These are phyloP conservation scores for Xylophagus ater DNA, from an alignment of 2,888 invertebrate genomes.

Conservation along the genomic window DNA sequence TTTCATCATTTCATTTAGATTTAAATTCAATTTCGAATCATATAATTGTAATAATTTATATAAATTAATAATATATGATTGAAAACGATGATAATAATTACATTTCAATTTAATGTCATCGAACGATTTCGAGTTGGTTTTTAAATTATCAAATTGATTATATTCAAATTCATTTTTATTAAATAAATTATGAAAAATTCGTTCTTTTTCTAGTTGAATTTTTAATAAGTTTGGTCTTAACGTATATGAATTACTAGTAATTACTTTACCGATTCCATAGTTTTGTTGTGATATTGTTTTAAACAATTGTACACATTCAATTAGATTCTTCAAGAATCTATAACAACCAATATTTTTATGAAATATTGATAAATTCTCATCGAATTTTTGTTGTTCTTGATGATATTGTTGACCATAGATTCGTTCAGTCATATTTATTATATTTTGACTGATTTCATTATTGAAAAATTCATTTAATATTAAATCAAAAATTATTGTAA, in stretches of 20 bases:
- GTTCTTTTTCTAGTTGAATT: slow-evolving; percentile 27
- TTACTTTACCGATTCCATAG: slow-evolving; percentile 25
- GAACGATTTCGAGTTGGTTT: slow-evolving; percentile 26
- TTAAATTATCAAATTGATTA: slow-evolving; percentile 27
- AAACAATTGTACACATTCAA: slow-evolving; percentile 12
- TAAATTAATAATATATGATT: slow-evolving; percentile 29
- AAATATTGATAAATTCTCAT: not conserved
- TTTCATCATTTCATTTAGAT: slow-evolving; percentile 27
- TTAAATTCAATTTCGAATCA: slow-evolving; percentile 29
- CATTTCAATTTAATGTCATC: slow-evolving; percentile 30
- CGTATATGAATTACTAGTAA: slow-evolving; percentile 26
- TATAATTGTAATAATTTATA: slow-evolving; percentile 36
- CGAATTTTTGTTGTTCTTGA: not conserved
- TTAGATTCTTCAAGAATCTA: slow-evolving; percentile 14
- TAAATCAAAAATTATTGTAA: slow-evolving; percentile 32
- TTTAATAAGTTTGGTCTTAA: slow-evolving; percentile 25
- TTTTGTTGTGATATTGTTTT: slow-evolving; percentile 25
- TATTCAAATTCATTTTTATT: slow-evolving; percentile 23
- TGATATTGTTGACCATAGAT: slow-evolving; percentile 19
- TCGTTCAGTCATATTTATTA: slow-evolving; percentile 31
- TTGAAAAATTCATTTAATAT: slow-evolving; percentile 32
- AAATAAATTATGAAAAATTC: slow-evolving; percentile 25
- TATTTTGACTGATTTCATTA: slow-evolving; percentile 32
- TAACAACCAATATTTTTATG: slow-evolving; percentile 29
- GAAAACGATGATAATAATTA: slow-evolving; percentile 33